Conservation (phyloP, 1,140 invertebrate species). For the Aphaenogaster ashmeadi region DNA sequence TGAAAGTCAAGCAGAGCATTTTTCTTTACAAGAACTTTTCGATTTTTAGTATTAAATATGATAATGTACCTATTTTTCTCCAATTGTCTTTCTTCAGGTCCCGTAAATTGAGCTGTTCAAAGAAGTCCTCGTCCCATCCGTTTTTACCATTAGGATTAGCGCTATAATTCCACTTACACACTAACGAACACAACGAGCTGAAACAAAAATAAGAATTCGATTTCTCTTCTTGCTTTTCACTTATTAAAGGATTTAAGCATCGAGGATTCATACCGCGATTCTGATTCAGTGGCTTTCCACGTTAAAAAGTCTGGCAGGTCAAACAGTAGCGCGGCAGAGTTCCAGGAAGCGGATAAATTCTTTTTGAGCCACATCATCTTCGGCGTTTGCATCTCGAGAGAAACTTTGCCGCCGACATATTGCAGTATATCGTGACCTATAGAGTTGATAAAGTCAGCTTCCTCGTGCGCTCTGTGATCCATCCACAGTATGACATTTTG, state of each 20-base stretch:
- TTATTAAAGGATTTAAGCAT: constrained; percentile 30
- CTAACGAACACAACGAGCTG: constrained; percentile 96
- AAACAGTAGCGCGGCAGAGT: constrained; percentile 92
- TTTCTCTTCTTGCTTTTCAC: not conserved
- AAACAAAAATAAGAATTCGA: constrained; percentile 65
- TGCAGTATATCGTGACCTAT: constrained; percentile 92
- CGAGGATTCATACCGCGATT: constrained; percentile 88
- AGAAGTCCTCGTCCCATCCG: constrained; percentile 93
- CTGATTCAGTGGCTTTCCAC: constrained; percentile 94
- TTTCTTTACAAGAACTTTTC: not conserved
- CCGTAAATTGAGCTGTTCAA: constrained; percentile 91
- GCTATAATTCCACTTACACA: constrained; percentile 98
- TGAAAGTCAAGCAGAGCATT: not conserved
- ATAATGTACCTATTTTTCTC: constrained; percentile 91
- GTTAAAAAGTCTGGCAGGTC: constrained; percentile 98
- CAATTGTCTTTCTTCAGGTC: constrained; percentile 92
- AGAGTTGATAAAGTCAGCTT: constrained; percentile 94
- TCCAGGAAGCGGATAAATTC: constrained; percentile 91
- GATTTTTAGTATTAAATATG: constrained; percentile 12
- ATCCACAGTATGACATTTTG: constrained; percentile 98
- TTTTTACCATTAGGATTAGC: constrained; percentile 87
- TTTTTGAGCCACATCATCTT: constrained; percentile 98
- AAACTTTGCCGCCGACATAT: constrained; percentile 96
- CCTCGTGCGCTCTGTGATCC: constrained; percentile 96
- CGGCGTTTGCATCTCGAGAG: constrained; percentile 97